Evolutionary conservation across 2,797 vertebrate species (phyloP), one percentile per base, ranked within the genome.

Genomic region (Rhinophrynus dorsalis): DNA sequence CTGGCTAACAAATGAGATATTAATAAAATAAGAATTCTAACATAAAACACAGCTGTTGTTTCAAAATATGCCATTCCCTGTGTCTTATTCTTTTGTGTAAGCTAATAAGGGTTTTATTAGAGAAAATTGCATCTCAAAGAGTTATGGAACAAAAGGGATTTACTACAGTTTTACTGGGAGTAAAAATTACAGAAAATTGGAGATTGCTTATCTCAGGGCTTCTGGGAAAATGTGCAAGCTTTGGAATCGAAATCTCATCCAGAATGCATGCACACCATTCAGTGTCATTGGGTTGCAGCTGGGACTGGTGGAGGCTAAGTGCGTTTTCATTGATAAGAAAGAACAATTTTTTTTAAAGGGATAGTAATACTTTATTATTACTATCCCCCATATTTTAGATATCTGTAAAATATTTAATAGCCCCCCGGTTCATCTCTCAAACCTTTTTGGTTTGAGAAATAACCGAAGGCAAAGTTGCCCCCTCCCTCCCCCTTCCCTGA

Each of bases 1-100:
- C 40, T 70, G 40, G 30, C 51, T 70, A 55, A 47, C 48, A 70
- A 62, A 47, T 55, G 38, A 57, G 59, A 71, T 71, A 71, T 71
- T 71, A 71, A 47, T 23, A 57, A 68, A 50, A 59, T 64, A 71
- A 64, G 38, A 56, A 57, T 63, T 44, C 18, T 42, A 38, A 56
- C 68, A 71, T 71, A 71, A 63, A 63, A 61, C 38, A 47, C 68
- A 71, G 68, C 68, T 71, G 68, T 71, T 48, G 40, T 57, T 55
- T 38, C 50, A 54, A 37, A 47, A 56, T 35, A 63, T 48, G 59
- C 37, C 30, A 56, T 37, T 30, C 30, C 15, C 40, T 6, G 29
- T 12, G 13, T 40, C 15, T 57, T 64, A 48, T 37, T 45, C 30
- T 55, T 62, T 20, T 35, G 38, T 42, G 51, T 71, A 47, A 64